Conservation (phyloP, 2,797 vertebrate species). For the Gobio occitaniae region DNA sequence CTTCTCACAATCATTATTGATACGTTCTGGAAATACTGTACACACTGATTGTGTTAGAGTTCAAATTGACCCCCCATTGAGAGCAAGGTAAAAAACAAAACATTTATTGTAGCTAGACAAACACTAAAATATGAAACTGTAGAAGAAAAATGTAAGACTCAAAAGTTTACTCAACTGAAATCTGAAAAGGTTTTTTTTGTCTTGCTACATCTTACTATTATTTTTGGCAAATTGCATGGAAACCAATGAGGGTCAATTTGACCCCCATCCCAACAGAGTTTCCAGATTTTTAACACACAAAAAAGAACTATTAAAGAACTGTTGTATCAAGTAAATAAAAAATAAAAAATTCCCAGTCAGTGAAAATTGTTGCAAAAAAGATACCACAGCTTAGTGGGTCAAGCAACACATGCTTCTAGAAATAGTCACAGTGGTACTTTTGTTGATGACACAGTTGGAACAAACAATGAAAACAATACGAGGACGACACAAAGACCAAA, state of each 20-base stretch:
- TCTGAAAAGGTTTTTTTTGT: background rate
- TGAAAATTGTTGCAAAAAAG: background rate
- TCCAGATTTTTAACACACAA: background rate
- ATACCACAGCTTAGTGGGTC: background rate
- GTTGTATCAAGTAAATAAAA: too few relatives aligned
- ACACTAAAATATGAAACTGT: background rate
- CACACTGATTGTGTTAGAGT: background rate
- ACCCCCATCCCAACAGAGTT: background rate
- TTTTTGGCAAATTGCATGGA: background rate
- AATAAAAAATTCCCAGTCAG: too few relatives aligned
- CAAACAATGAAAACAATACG: conserved; percentile 9
- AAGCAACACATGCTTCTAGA: background rate
- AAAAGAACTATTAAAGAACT: background rate
- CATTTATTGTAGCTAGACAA: background rate
- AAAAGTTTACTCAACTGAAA: too few relatives aligned
- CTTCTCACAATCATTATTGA: background rate
- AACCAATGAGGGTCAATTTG: background rate
- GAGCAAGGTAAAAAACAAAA: background rate
- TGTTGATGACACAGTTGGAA: background rate
- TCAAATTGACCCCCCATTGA: background rate
- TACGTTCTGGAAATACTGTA: background rate
- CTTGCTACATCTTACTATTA: background rate
- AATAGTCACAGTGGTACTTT: background rate
- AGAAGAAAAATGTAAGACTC: background rate
- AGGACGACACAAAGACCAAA: background rate